Evolutionary conservation across 1,140 invertebrate genomes (phyloP).

Genomic region (Papilio aristodemus): DNA sequence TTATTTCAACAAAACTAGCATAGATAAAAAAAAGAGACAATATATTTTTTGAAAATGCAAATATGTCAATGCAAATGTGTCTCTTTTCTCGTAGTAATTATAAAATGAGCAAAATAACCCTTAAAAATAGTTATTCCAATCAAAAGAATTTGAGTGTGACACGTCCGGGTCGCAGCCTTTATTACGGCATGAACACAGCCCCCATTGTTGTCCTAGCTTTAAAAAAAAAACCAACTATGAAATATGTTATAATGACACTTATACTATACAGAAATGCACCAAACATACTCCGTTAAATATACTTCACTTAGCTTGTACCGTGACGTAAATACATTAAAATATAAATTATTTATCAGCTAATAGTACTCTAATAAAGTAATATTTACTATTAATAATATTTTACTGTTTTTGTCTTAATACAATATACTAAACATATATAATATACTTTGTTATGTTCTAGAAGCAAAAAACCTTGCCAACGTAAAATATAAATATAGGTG

Average conservation of each 20-base stretch:
- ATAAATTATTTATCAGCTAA: not conserved
- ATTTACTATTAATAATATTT: too few relatives aligned
- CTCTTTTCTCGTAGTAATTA: not conserved
- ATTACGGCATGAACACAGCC: not conserved
- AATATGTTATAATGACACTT: not conserved
- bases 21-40: too few relatives aligned
- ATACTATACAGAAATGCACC: not conserved
- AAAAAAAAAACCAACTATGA: conserved; percentile 9
- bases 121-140: not conserved
- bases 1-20: too few relatives aligned
- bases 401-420: too few relatives aligned
- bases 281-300: not conserved
- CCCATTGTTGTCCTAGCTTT: conserved; percentile 1
- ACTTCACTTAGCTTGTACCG: not conserved
- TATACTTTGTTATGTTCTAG: too few relatives aligned
- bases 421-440: too few relatives aligned
- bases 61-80: too few relatives aligned
- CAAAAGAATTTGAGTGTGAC: conserved; percentile 1
- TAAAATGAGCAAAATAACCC: not conserved
- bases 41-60: too few relatives aligned
- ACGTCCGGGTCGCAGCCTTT: not conserved
- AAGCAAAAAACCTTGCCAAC: too few relatives aligned
- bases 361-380: too few relatives aligned
- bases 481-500: too few relatives aligned
- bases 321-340: not conserved